Base-by-base conservation (phyloP, 2,888 invertebrate genomes). In the Folsomia manolachei region DNA sequence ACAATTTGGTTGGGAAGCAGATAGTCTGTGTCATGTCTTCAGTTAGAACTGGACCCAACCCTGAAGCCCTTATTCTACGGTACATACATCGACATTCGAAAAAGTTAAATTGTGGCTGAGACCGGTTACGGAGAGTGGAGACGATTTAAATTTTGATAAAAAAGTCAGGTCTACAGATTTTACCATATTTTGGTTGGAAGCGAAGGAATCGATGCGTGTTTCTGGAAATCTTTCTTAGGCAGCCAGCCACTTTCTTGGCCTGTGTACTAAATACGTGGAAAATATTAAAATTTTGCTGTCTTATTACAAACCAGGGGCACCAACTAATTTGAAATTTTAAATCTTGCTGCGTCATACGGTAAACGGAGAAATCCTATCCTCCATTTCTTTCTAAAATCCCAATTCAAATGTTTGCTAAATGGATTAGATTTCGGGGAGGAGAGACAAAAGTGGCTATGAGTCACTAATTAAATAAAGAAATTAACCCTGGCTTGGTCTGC, bases 401-500 rank as follows among this genome's bases (percentile, higher is more conserved):
- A 56, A 56, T 65, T 67, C 73, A 73, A 75, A 75, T 78, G 72
- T 78, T 78, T 78, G 72, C 68, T 69, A 65, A 73, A 68, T 67
- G 75, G 74, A 75, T 76, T 73, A 72, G 63, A 71, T 74, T 66
- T 76, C 77, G 51, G 21, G 51, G 19, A 74, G 51, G 21, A 19
- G 9, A 51, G n/a, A 51, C 21, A 51, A 24, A 51, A n/a, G 27
- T 14, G 56, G 18, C 72, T 70, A 75, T 78, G 78, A 78, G 70
- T 78, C 78, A 78, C 78, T 75, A 74, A 77, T 77, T 77, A 78
- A 78, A 78, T 75, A 78, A 77, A 70, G 73, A 70, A 72, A 74
- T 67, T 71, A 76, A 72, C 60, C 67, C 67, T 18, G 19, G 62
- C 27, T 63, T n/a, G n/a, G n/a, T n/a, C n/a, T n/a, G 7, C 56